These are phyloP conservation scores for Misgurnus anguillicaudatus DNA, from an alignment of 2,113 vertebrate genomes.

Conservation along the genomic window DNA sequence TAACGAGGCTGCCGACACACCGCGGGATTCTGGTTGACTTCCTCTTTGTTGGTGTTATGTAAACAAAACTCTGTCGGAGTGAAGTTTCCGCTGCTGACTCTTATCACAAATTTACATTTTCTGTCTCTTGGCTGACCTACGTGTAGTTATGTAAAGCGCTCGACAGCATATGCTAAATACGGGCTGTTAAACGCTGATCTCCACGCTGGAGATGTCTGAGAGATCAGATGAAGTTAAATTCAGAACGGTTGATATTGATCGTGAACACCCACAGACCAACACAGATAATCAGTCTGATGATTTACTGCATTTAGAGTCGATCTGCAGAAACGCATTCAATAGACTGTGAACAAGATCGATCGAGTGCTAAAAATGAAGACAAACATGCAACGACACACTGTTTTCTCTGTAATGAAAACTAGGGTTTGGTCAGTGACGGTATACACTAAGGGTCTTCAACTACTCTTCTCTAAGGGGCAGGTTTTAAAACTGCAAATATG, in stretches of 20 bases:
- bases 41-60: not conserved
- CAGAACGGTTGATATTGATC: constrained; percentile 34
- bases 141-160: not conserved
- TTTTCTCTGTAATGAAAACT: not conserved
- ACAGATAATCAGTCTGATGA: constrained; percentile 5
- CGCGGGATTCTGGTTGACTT: not conserved
- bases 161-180: not conserved
- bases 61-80: not conserved
- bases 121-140: not conserved
- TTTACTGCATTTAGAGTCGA: constrained; percentile 16
- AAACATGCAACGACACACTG: not conserved
- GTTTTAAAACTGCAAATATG: no score
- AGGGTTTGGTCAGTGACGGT: not conserved
- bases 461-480: no score
- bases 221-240: constrained; percentile 25
- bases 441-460: no score
- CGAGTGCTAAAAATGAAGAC: not conserved
- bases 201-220: not conserved
- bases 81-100: not conserved
- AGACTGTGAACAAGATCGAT: constrained; percentile 9
- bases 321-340: not conserved
- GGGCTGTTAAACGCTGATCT: not conserved
- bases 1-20: not conserved
- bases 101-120: not conserved
- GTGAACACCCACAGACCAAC: constrained; percentile 11